Evolutionary conservation across 2,888 invertebrate species (phyloP).

Genomic region (Synergus gifuensis): DNA sequence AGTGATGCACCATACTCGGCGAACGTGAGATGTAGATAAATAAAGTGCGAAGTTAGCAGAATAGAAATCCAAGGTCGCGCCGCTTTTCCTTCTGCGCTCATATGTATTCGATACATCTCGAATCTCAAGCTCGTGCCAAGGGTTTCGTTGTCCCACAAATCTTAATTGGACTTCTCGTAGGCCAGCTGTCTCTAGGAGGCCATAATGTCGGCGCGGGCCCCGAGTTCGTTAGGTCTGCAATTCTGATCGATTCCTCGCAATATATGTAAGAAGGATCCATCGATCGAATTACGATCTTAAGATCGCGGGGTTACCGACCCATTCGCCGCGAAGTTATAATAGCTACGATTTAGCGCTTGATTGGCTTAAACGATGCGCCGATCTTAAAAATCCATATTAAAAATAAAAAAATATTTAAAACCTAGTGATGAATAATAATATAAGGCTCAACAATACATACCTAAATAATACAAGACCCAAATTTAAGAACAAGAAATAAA

Average conservation of each 20-base stretch:
- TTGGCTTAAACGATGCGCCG: neutral
- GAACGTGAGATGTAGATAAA: slow-evolving; percentile 61
- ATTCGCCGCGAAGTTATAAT: neutral
- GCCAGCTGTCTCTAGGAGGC: slow-evolving; percentile 45
- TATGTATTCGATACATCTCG: slow-evolving; percentile 44
- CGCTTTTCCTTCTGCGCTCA: slow-evolving; percentile 43
- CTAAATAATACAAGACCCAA: too few species aligned
- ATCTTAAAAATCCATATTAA: neutral
- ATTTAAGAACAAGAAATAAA: too few species aligned
- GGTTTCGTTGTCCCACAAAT: slow-evolving; percentile 51
- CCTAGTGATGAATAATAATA: too few species aligned
- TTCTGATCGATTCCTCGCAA: slow-evolving; percentile 9
- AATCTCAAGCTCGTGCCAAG: slow-evolving; percentile 31
- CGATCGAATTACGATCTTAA: slow-evolving; percentile 25
- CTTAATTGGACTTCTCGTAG: slow-evolving; percentile 60
- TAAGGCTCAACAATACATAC: too few species aligned
- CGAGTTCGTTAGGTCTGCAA: slow-evolving; percentile 1
- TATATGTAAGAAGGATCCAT: slow-evolving; percentile 13
- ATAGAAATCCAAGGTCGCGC: slow-evolving; percentile 43
- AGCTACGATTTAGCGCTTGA: neutral
- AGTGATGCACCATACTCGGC: slow-evolving; percentile 44
- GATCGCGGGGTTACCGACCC: slow-evolving; percentile 15
- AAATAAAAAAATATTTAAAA: too few species aligned
- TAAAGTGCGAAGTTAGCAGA: slow-evolving; percentile 62
- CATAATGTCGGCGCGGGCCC: slow-evolving; percentile 14